Conservation (phyloP, 2,797 vertebrate species). For the Nasua narica region DNA sequence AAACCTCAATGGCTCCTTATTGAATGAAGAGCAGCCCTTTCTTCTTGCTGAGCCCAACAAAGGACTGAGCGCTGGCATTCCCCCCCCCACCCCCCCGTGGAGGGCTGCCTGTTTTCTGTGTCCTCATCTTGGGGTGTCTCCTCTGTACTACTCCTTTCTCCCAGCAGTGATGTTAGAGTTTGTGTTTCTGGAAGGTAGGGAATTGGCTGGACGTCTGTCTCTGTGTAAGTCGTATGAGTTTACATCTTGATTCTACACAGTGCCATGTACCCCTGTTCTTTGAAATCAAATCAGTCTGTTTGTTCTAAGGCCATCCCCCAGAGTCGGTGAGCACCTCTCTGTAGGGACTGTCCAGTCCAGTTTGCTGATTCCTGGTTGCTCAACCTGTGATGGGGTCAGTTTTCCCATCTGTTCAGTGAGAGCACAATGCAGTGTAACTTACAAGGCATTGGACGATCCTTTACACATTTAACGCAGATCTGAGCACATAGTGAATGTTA, state of each 20-base stretch:
- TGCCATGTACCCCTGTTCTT: not conserved
- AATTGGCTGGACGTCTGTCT: not conserved
- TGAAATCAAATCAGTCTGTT: not conserved
- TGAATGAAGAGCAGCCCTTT: accelerated
- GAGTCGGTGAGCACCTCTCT: not conserved
- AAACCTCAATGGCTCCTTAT: not conserved
- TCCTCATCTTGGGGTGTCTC: accelerated
- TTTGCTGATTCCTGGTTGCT: not conserved
- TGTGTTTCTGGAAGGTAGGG: not conserved
- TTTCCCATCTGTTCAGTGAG: not conserved
- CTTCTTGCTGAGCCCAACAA: not conserved
- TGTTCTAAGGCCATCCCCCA: not conserved
- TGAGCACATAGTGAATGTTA: not conserved
- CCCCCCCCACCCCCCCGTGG: accelerated
- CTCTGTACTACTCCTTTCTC: not conserved
- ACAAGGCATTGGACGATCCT: not conserved
- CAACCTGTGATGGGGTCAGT: not conserved
- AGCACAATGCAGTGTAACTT: no score
- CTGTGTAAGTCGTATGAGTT: not conserved
- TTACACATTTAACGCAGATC: not conserved
- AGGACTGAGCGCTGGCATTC: accelerated
- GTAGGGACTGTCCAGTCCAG: accelerated
- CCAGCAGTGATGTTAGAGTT: not conserved
- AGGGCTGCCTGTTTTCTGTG: accelerated
- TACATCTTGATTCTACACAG: accelerated